Base-by-base conservation (phyloP, 2,888 invertebrate species). In the Chrysodeixis includens region DNA sequence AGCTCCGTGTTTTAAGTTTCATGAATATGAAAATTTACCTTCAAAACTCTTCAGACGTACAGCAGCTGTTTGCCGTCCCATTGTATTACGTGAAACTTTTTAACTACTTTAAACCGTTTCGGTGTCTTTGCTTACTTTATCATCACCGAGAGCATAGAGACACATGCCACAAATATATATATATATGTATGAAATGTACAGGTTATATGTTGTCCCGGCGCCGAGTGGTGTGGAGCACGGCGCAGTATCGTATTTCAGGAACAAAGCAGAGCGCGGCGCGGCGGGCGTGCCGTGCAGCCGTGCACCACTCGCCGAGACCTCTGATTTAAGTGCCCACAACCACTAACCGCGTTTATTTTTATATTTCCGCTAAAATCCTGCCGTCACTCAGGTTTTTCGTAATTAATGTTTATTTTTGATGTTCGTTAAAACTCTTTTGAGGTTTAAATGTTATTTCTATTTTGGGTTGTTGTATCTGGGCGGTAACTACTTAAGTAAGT, bases 331-430 rank as follows among this genome's bases (percentile, higher is more conserved):
- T 74, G 60, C 66, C 66, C 62, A 57, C 49, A 40, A 69, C 59
- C 66, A 57, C 62, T 62, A 65, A 62, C 65, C 35, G 74, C 70
- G 35, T 51, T 32, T 60, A 70, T 74, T 64, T 26, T 54, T 60
- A 66, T 70, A 70, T 62, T 70, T 74, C 62, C 54, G 30, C 54
- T 32, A 62, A 73, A 73, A 74, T 58, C n/a, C 9, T 66, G 40
- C 51, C 56, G 54, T 58, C 62, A 60, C 49, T 53, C 52, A 46
- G 18, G 2, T 49, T 40, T 49, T 46, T 30, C 14, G 60, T 74
- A 70, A 74, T 70, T 74, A 70, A 70, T 66, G 56, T 70, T 66
- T 70, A 74, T 66, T 74, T 74, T 66, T 10, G 1, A 7, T 55
- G 16, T 62, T 57, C 20, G 52, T 65, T 62, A 54, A 16, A 56